Evolutionary conservation across 2,113 vertebrate species (phyloP).

Genomic region (Melanostigma gelatinosum): DNA sequence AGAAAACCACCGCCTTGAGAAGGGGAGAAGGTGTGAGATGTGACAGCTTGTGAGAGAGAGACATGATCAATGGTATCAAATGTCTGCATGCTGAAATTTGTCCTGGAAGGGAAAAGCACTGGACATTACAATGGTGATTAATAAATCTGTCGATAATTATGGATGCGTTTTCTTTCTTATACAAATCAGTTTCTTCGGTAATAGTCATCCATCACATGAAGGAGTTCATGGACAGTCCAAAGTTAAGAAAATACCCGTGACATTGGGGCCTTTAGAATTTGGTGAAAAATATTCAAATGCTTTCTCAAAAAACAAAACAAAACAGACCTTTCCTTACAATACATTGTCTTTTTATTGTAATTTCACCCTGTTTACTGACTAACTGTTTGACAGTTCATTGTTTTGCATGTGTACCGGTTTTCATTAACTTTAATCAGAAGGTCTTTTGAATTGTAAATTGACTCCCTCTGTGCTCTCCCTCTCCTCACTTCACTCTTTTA

Average conservation of each 20-base stretch:
- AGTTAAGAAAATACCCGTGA: background rate
- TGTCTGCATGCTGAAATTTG: background rate
- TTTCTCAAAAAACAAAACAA: background rate
- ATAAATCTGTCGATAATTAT: background rate
- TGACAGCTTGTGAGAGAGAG: conserved; percentile 7
- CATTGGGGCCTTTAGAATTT: background rate
- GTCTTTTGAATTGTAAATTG: background rate
- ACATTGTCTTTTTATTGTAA: background rate
- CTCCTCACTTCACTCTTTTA: conserved; percentile 35
- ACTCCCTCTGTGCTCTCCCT: background rate
- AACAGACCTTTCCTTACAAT: background rate
- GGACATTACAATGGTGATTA: background rate
- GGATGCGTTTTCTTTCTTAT: background rate
- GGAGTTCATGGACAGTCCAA: background rate
- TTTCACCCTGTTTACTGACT: background rate
- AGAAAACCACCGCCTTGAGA: conserved; percentile 96
- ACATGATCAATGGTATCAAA: conserved; percentile 4
- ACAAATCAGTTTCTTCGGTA: background rate
- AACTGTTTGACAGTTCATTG: background rate
- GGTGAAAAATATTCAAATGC: background rate
- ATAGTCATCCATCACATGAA: background rate
- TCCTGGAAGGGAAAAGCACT: background rate
- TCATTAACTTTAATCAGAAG: background rate
- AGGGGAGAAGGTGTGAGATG: conserved; percentile 16
- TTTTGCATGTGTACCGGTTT: background rate